Evolutionary conservation across 2,113 vertebrate species (phyloP).

Genomic region (Alligator mississippiensis): DNA sequence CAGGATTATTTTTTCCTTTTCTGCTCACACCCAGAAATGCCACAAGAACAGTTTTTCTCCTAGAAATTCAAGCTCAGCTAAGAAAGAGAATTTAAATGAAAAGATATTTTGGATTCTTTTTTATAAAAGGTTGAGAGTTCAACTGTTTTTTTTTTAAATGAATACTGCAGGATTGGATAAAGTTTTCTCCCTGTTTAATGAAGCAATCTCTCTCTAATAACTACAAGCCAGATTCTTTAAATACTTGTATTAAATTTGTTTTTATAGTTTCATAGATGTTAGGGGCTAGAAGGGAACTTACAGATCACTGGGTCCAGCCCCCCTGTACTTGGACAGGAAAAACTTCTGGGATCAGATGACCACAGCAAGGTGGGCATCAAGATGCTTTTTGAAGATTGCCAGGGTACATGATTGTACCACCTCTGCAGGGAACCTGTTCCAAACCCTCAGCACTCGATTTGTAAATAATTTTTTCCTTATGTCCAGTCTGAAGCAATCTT

Average conservation of each 20-base stretch:
- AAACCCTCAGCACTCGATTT: too few species aligned
- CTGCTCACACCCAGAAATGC: neutral
- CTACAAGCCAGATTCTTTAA: neutral
- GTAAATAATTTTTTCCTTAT: too few species aligned
- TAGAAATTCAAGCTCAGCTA: neutral
- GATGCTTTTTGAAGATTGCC: too few species aligned
- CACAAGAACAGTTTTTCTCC: neutral
- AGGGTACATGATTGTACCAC: too few species aligned
- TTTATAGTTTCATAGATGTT: neutral
- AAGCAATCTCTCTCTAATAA: neutral
- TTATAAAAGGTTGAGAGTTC: neutral
- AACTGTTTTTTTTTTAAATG: neutral
- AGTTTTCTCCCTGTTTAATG: neutral
- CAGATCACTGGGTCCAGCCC: too few species aligned
- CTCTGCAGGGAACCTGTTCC: too few species aligned
- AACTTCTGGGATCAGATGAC: too few species aligned
- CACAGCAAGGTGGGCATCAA: too few species aligned
- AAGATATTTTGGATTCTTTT: neutral
- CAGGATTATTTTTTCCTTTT: neutral
- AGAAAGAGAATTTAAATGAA: neutral
- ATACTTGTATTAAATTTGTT: neutral
- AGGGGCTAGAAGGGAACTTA: too few species aligned
- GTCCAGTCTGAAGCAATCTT: too few species aligned
- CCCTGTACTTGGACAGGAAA: too few species aligned
- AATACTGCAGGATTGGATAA: neutral